phyloP scores from a whole-genome alignment of 2,797 vertebrate species.

The Buceros bicornis region DNA sequence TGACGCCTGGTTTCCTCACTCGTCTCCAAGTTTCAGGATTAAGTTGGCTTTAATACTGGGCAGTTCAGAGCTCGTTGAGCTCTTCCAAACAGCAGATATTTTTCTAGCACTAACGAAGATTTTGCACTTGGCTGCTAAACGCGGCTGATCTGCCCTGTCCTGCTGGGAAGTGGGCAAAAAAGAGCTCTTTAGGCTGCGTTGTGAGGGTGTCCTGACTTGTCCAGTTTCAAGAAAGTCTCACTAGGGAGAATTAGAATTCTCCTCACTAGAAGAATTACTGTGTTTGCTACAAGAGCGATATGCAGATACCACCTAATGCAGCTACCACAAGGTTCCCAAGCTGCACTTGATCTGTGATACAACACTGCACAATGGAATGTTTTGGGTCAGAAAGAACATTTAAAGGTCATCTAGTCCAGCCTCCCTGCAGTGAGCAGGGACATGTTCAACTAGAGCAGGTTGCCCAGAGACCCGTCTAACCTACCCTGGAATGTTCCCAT shows the following conservation, averaged over 20 bases:
- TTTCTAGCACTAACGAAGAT: not conserved
- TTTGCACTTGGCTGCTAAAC: not conserved
- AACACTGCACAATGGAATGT: not conserved
- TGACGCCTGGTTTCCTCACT: not conserved
- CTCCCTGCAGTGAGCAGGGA: too few relatives aligned
- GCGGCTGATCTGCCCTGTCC: fast-evolving
- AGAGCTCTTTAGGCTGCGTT: fast-evolving
- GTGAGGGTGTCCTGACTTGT: not conserved
- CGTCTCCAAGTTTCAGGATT: not conserved
- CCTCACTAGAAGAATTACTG: not conserved
- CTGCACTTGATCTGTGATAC: not conserved
- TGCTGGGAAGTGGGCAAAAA: not conserved
- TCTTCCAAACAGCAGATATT: not conserved
- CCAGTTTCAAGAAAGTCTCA: not conserved
- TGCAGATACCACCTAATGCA: too few relatives aligned
- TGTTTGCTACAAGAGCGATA: not conserved
- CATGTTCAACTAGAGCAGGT: not conserved
- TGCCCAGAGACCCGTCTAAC: not conserved
- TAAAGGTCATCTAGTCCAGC: not conserved
- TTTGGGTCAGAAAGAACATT: not conserved
- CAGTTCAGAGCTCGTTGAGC: fast-evolving
- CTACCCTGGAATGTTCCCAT: not conserved
- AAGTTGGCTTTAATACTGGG: not conserved
- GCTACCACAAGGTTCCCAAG: not conserved
- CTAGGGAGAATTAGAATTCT: not conserved